Base-by-base conservation (phyloP, 2,797 vertebrate genomes). In the Parotocinclus haroldoi region DNA sequence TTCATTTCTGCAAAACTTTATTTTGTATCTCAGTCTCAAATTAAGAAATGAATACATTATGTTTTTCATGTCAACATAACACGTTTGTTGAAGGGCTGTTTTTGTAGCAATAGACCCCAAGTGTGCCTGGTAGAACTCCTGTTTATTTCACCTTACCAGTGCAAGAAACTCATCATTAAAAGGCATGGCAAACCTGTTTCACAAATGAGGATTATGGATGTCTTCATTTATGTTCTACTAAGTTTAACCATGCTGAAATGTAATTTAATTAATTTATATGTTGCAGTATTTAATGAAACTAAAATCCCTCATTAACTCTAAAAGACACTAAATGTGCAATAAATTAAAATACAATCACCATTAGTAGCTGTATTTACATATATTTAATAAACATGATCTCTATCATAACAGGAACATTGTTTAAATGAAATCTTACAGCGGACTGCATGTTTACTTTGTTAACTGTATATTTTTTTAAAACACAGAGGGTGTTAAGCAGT, bases 61-160 rank as follows among this genome's bases (percentile, higher is more conserved):
- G 66, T 81, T 74, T 84, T 85, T 83, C 85, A 83, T 81, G 84
- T 81, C 79, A 73, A 68, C 61, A 69, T 60, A 79, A 85, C 84
- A 83, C 81, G 84, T 85, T 80, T 84, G 84, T 84, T 85, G 88
- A 91, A 91, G 90, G 89, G 89, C 89, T 91, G 86, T 86, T 88
- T 91, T 87, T 84, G 85, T 89, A 91, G 90, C 90, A 91, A 91
- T 90, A 91, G 89, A 88, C 85, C 88, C 87, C 86, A 86, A 85
- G 86, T 87, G 87, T 90, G 90, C 88, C 90, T 91, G 88, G 79
- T 83, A 79, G 81, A 82, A 76, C 68, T 73, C 72, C 59, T 80
- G 55, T 76, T 69, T 69, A 42, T 50, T 19, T 55, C 67, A 54
- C 58, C 67, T 65, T 50, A 48, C 48, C 65, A 55, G 67, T 71